phyloP scores from a whole-genome alignment of 1,140 invertebrate genomes.

The Zaprionus camerounensis region DNA sequence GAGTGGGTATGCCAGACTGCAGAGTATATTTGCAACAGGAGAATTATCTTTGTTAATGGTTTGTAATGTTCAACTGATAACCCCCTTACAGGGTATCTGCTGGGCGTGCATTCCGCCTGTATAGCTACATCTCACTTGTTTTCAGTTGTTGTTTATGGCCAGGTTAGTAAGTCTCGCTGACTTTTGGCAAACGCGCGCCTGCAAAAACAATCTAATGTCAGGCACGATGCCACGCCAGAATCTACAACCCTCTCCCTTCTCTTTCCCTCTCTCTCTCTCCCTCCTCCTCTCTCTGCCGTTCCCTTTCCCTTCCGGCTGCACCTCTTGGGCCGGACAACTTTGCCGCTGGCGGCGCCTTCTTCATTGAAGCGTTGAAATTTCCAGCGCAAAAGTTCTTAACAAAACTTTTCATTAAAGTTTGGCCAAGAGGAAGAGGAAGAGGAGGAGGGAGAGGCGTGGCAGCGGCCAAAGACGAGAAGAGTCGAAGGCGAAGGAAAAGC shows the following conservation, averaged over 20 bases:
- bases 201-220: slow-evolving; percentile 78
- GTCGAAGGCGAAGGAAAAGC: slow-evolving; percentile 34
- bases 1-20: neutral
- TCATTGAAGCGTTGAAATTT: slow-evolving; percentile 81
- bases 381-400: slow-evolving; percentile 77
- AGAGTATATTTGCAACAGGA: neutral
- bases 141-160: slow-evolving; percentile 50
- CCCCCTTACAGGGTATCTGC: neutral
- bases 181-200: slow-evolving; percentile 64
- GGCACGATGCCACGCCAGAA: slow-evolving; percentile 37
- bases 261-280: neutral
- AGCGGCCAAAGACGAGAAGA: slow-evolving; percentile 44
- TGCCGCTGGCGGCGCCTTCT: slow-evolving; percentile 39
- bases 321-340: neutral
- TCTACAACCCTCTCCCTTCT: neutral
- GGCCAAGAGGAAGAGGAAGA: slow-evolving; percentile 46
- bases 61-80: neutral
- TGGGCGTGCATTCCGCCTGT: neutral
- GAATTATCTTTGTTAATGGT: neutral
- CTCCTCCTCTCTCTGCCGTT: neutral
- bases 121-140: slow-evolving; percentile 4
- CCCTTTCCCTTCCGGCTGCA: neutral
- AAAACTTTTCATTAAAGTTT: slow-evolving; percentile 83
- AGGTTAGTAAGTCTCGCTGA: slow-evolving; percentile 58
- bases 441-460: neutral